Percentiles rank a stretch among this genome's conserved stretches.
These are phyloP conservation scores for Machaerirhynchus nigripectus DNA, from an alignment of 2,113 vertebrate genomes.

Conservation along the genomic window DNA sequence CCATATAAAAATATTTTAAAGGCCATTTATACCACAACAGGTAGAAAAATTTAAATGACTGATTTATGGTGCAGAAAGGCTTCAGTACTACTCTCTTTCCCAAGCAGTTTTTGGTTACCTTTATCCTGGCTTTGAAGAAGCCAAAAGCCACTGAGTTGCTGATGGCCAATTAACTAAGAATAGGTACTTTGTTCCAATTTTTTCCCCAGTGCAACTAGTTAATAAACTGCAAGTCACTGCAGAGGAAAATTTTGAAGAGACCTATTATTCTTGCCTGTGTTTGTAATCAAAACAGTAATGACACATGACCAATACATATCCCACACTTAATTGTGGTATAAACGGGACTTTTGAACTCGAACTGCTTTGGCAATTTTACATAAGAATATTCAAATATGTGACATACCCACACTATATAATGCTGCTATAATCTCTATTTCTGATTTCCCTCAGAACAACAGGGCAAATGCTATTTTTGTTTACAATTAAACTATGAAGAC, in stretches of 20 bases:
- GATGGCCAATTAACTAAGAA: background rate
- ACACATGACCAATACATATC: slow-evolving; percentile 47
- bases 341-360: slow-evolving; percentile 63
- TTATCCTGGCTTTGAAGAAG: background rate
- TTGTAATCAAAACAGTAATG: slow-evolving; percentile 16
- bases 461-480: slow-evolving; percentile 38
- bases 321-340: slow-evolving; percentile 64
- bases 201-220: background rate
- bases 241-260: background rate
- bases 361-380: slow-evolving; percentile 71
- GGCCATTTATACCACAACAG: slow-evolving; percentile 73
- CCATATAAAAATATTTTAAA: slow-evolving; percentile 77
- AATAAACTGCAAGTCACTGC: background rate
- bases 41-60: slow-evolving; percentile 48
- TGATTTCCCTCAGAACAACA: slow-evolving; percentile 38
- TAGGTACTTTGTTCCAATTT: background rate
- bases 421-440: slow-evolving; percentile 42
- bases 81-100: slow-evolving; percentile 25
- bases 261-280: background rate
- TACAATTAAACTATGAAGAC: slow-evolving; percentile 29
- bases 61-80: slow-evolving; percentile 14
- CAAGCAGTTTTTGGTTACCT: slow-evolving; percentile 20
- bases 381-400: slow-evolving; percentile 66
- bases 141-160: background rate
- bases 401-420: slow-evolving; percentile 42